Evolutionary conservation across 2,113 vertebrate genomes (phyloP), one percentile per base, ranked within the genome.

Genomic region (Cephalopterus ornatus): DNA sequence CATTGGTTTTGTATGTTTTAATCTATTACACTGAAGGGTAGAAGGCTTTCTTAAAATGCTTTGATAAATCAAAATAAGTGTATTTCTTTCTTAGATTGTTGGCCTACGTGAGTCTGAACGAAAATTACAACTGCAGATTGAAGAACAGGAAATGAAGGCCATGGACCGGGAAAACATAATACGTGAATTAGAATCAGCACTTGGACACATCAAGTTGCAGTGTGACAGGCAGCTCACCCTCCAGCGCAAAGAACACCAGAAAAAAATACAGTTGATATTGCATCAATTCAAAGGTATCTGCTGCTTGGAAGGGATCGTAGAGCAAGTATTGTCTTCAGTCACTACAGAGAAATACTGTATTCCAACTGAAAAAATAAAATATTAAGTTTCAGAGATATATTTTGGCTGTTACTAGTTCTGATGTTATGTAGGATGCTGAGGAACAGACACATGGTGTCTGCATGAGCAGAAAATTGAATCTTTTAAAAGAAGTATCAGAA

Each of bases 161-260:
- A 74, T 49, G 23, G 99, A 99, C 79, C 97, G 96, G 85, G 97
- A 98, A 81, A 97, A 74, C 22, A 30, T 62, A 33, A 89, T 98
- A 73, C 89, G 63, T 67, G 97, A 98, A 92, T 93, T 99, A 88
- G 97, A 99, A 90, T 98, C 96, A 46, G 96, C 98, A 39, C 83
- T 99, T 93, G 98, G 99, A 89, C 98, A 96, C 11, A 77, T 99
- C 77, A 97, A 95, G 73, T 75, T 99, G 85, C 98, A 99, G 39
- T 98, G 97, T 88, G 98, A 99, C 96, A 97, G 98, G 61, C 98
- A 97, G 88, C 95, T 99, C 73, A 99, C 97, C 8, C 93, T 98
- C 53, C 98, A 99, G 81, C 98, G 98, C 39, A 98, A 97, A 93
- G 98, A 99, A 28, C 97, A 99, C 13, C 99, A 99, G 76, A 98